A percentile compares a stretch with the other conserved stretches of the same genome.
These are phyloP conservation scores for Diabrotica balteata DNA, from an alignment of 2,888 invertebrate species.

Conservation along the genomic window DNA sequence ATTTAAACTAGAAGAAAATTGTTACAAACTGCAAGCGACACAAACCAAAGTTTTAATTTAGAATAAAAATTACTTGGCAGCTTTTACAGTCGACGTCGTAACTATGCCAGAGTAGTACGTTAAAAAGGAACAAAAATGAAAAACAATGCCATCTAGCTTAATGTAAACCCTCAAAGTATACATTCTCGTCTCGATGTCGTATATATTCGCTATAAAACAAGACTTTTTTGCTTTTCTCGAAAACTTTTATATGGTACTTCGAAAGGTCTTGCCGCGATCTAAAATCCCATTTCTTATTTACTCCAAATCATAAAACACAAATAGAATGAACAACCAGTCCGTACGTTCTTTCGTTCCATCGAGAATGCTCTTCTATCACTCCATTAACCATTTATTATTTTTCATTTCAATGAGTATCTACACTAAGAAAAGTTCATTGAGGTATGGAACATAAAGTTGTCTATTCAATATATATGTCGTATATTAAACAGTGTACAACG, in stretches of 20 bases:
- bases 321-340: conserved; percentile 30
- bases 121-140: not conserved
- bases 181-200: conserved; percentile 5
- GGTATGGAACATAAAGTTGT: too few species aligned
- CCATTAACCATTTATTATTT: conserved; percentile 45
- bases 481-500: too few species aligned
- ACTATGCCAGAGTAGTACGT: too few species aligned
- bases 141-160: not conserved
- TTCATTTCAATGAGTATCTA: conserved; percentile 26
- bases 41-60: too few species aligned
- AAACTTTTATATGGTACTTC: conserved; percentile 19
- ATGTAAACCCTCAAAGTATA: not conserved
- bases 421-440: not conserved
- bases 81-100: too few species aligned
- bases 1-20: too few species aligned
- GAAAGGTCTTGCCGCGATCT: conserved; percentile 10
- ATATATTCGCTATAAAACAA: conserved; percentile 3
- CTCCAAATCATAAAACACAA: conserved; percentile 31
- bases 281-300: conserved; percentile 31
- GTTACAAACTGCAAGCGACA: too few species aligned
- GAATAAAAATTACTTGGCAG: too few species aligned
- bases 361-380: conserved; percentile 35
- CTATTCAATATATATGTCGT: too few species aligned
- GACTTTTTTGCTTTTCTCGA: conserved; percentile 15
- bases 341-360: conserved; percentile 34